These are phyloP conservation scores for Horisme vitalbata DNA, from an alignment of 2,888 invertebrate genomes.

Conservation along the genomic window DNA sequence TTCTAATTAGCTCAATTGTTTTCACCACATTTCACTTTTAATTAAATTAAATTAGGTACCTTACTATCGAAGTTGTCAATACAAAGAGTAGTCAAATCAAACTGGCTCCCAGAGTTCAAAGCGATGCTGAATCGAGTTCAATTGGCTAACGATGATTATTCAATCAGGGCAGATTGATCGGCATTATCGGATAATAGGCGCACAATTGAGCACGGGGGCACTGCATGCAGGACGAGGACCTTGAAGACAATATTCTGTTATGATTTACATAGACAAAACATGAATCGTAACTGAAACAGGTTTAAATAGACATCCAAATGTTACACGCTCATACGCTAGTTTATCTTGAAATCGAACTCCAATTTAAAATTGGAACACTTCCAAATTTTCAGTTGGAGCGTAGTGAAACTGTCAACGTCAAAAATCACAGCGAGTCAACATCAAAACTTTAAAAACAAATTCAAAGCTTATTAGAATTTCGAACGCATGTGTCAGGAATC, in stretches of 20 bases:
- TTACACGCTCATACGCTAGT: slow-evolving; percentile 1
- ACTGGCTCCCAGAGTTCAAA: slow-evolving; percentile 31
- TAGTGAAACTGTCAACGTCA: slow-evolving; percentile 23
- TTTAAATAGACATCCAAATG: slow-evolving; percentile 7
- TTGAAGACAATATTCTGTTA: slow-evolving; percentile 13
- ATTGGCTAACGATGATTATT: slow-evolving; percentile 81
- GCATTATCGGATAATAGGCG: slow-evolving; percentile 76
- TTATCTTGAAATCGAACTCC: slow-evolving; percentile 21
- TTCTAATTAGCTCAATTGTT: neutral
- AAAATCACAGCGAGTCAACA: slow-evolving; percentile 12
- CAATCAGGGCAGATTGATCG: slow-evolving; percentile 80
- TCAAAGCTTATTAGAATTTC: slow-evolving; percentile 29
- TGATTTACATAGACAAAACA: slow-evolving; percentile 10
- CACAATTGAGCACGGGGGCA: slow-evolving; percentile 43
- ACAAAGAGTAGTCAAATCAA: slow-evolving; percentile 23
- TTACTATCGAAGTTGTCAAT: slow-evolving; percentile 13
- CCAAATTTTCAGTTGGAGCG: slow-evolving; percentile 14
- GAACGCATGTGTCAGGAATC: slow-evolving; percentile 51
- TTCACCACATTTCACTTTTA: too few species aligned
- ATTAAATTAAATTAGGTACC: too few species aligned
- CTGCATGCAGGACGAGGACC: slow-evolving; percentile 37
- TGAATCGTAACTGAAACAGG: neutral
- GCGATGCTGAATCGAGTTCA: slow-evolving; percentile 66
- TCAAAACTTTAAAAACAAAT: slow-evolving; percentile 17
- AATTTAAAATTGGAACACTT: slow-evolving; percentile 24